These are phyloP conservation scores for Silurus glanis DNA, from an alignment of 2,113 vertebrate genomes.

Conservation along the genomic window DNA sequence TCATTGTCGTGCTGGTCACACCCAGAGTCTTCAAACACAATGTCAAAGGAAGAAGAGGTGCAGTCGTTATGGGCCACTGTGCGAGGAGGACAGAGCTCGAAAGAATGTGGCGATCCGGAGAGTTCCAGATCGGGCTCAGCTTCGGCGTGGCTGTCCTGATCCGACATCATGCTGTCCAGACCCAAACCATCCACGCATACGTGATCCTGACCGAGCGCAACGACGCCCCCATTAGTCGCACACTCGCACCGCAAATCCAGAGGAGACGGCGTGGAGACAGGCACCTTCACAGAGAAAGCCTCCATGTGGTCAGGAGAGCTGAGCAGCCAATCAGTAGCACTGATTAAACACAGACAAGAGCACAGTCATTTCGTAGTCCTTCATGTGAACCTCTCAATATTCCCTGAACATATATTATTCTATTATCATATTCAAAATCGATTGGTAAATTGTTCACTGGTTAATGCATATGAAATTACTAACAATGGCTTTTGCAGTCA, in stretches of 20 bases:
- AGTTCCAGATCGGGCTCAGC: slow-evolving; percentile 74
- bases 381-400: no score
- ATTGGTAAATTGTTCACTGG: neutral
- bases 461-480: neutral
- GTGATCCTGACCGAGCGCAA: slow-evolving; percentile 41
- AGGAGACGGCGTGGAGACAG: slow-evolving; percentile 75
- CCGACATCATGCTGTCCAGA: slow-evolving; percentile 74
- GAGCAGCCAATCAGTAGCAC: slow-evolving; percentile 89
- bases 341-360: slow-evolving; percentile 56
- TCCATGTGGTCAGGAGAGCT: slow-evolving; percentile 90
- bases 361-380: neutral
- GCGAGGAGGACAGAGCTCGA: slow-evolving; percentile 76
- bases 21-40: slow-evolving; percentile 96
- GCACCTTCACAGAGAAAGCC: slow-evolving; percentile 86
- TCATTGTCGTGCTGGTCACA: slow-evolving; percentile 78
- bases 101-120: slow-evolving; percentile 71
- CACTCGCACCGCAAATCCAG: slow-evolving; percentile 20
- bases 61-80: slow-evolving; percentile 74
- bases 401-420: neutral
- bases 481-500: neutral
- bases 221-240: slow-evolving; percentile 47
- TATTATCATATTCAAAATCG: neutral
- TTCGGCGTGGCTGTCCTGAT: slow-evolving; percentile 79
- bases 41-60: slow-evolving; percentile 90
- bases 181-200: slow-evolving; percentile 56